Conservation (phyloP, 2,113 vertebrate species). For the Sphyrna mokarran region DNA sequence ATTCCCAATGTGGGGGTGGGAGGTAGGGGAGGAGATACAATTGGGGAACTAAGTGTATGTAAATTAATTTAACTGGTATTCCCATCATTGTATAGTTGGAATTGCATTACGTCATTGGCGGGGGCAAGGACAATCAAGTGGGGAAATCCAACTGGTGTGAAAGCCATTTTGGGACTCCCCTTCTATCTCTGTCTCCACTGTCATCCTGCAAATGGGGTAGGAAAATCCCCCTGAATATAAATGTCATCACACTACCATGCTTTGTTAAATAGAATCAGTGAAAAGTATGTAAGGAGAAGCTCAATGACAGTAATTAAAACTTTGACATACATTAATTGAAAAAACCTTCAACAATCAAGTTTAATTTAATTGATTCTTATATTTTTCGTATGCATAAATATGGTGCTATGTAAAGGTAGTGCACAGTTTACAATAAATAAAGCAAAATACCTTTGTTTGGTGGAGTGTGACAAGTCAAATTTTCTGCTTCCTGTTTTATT, state of each 20-base stretch:
- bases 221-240: background rate
- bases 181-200: too few species aligned
- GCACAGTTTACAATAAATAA: background rate
- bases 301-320: background rate
- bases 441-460: conserved; percentile 52
- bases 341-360: background rate
- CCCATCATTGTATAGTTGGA: too few species aligned
- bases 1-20: too few species aligned
- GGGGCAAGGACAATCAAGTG: too few species aligned
- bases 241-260: background rate
- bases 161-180: too few species aligned
- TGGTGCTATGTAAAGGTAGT: too few species aligned
- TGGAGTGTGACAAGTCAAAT: conserved; percentile 52
- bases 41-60: too few species aligned
- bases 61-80: too few species aligned
- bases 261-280: background rate
- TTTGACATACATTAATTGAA: background rate
- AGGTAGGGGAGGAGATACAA: too few species aligned
- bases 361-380: background rate
- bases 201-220: too few species aligned
- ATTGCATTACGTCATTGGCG: too few species aligned
- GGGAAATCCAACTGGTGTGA: too few species aligned
- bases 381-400: background rate
- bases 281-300: background rate
- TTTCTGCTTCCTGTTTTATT: conserved; percentile 63